Percentiles rank a stretch among this genome's conserved stretches.
Evolutionary conservation across 2,888 invertebrate species (phyloP).

Genomic region (Coleophora deauratella): DNA sequence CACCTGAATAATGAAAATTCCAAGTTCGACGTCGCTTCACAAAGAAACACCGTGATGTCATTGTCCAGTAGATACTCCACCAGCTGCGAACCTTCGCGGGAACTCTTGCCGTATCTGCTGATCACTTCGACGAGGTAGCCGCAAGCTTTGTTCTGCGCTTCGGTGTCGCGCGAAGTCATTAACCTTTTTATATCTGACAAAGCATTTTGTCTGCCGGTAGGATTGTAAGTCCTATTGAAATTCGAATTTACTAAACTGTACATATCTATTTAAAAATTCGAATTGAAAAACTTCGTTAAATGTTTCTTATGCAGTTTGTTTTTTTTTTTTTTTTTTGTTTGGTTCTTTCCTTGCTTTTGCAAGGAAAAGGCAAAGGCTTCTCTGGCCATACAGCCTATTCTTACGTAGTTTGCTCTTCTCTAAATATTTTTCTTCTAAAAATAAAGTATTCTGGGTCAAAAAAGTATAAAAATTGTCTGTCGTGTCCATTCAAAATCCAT

Average conservation of each 20-base stretch:
- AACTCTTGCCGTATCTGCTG: slow-evolving; percentile 39
- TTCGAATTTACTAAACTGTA: slow-evolving; percentile 48
- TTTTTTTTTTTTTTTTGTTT: too few species aligned
- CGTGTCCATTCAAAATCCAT: too few species aligned
- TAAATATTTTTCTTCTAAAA: too few species aligned
- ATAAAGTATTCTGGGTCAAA: too few species aligned
- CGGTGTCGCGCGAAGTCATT: slow-evolving; percentile 51
- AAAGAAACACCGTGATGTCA: slow-evolving; percentile 58
- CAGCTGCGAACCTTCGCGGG: slow-evolving; percentile 39
- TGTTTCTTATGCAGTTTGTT: too few species aligned
- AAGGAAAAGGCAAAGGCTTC: too few species aligned
- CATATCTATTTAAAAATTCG: slow-evolving; percentile 30
- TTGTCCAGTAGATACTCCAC: slow-evolving; percentile 55
- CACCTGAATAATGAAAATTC: slow-evolving; percentile 56
- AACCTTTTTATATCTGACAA: slow-evolving; percentile 57
- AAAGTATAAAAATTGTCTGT: too few species aligned
- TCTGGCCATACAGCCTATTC: too few species aligned
- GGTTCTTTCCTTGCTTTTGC: too few species aligned
- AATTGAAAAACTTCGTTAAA: background rate
- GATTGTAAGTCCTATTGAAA: slow-evolving; percentile 57
- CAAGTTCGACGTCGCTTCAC: slow-evolving; percentile 60
- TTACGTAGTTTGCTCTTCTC: too few species aligned
- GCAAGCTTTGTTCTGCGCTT: slow-evolving; percentile 56
- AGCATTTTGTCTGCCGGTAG: slow-evolving; percentile 50
- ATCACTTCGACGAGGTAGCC: slow-evolving; percentile 54